Base-by-base conservation (phyloP, 2,888 invertebrate species). In the Torymus tubicola region DNA sequence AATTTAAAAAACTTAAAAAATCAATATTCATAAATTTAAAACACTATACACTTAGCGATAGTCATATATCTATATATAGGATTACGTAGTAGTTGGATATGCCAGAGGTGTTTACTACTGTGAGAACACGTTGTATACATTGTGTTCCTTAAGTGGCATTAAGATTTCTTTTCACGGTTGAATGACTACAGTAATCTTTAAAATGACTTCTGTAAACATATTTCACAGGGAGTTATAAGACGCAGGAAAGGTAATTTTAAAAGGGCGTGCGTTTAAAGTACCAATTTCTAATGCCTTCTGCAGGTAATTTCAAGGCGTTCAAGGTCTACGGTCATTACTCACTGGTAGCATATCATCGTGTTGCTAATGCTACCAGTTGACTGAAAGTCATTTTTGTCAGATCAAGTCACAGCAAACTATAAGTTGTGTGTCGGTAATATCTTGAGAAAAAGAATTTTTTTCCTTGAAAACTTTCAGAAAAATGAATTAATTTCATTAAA, bases 201-300 rank as follows among this genome's bases (percentile, higher is more conserved):
- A 81, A 78, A 73, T 81, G 81, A 78, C 81, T 81, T 78, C 21
- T 55, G 81, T 70, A 78, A 78, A 78, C 76, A 65, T 69, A 60
- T 80, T 60, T 77, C 75, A 12, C 21, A 80, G 80, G 82, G 16
- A 3, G 72, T 4, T 60, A 82, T 64, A 53, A 80, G 67, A 8
- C 11, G 21, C 8, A 13, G 13, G 1, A 14, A 50, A 71, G 58
- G 80, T 76, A 55, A 31, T 42, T 50, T 21, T n/a, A n/a, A 58
- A 78, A 60, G 78, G 71, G 53, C 31, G 12, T 14, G n/a, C 21
- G 67, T 13, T 52, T 63, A 8, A 67, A 57, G 52, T 60, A 52
- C 13, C 14, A 60, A 65, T 67, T 52, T 42, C 42, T 42, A 42
- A 42, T 42, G 8, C 42, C 8, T 42, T 42, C 42, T 21, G 10